These are phyloP conservation scores for Microcebus lehilahytsara DNA, from an alignment of 2,113 vertebrate genomes.

Conservation along the genomic window DNA sequence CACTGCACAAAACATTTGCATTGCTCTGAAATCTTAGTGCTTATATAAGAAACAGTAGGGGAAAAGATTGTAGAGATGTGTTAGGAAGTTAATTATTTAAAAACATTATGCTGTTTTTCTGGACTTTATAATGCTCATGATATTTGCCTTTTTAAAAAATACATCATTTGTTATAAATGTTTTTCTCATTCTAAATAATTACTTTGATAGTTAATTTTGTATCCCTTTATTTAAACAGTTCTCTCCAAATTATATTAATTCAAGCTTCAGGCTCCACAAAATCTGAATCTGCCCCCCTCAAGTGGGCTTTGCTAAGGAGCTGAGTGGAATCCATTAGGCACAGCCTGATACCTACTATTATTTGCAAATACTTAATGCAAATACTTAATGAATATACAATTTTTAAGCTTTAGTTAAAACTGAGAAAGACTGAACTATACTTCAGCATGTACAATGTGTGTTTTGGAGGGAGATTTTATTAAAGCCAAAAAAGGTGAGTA, in stretches of 20 bases:
- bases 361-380: background rate
- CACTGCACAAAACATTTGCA: background rate
- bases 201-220: background rate
- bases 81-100: background rate
- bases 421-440: background rate
- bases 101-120: background rate
- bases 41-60: background rate
- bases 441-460: background rate
- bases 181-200: constrained; percentile 28
- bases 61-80: background rate
- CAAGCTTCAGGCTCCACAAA: background rate
- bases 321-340: background rate
- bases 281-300: background rate
- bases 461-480: background rate
- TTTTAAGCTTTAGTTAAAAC: constrained; percentile 10
- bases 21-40: background rate
- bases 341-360: background rate
- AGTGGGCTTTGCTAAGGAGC: background rate
- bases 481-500: background rate
- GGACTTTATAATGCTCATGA: background rate
- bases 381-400: background rate
- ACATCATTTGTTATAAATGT: background rate
- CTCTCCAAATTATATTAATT: background rate
- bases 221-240: background rate
- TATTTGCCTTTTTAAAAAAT: background rate